Percentiles rank a stretch among this genome's conserved stretches.
phyloP scores from a whole-genome alignment of 1,140 invertebrate species.

The Drosophila dunni region DNA sequence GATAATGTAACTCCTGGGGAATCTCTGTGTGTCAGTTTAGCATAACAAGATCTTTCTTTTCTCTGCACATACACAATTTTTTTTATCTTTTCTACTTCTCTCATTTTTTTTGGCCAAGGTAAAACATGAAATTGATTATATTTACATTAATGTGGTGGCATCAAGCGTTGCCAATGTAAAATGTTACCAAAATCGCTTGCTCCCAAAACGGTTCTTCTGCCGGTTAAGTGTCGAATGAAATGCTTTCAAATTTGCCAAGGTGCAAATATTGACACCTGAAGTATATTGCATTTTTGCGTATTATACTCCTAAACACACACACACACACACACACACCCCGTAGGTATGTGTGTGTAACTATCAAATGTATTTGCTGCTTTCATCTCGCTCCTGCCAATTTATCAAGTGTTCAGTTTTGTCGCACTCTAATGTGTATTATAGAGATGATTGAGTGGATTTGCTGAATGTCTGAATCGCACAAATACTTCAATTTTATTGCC shows the following conservation, averaged over 20 bases:
- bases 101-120: slow-evolving; percentile 58
- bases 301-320: slow-evolving; percentile 19
- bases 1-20: slow-evolving; percentile 81
- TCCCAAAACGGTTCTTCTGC: slow-evolving; percentile 16
- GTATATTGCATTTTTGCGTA: slow-evolving; percentile 58
- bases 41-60: slow-evolving; percentile 82
- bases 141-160: slow-evolving; percentile 81
- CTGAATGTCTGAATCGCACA: slow-evolving; percentile 59
- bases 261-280: slow-evolving; percentile 75
- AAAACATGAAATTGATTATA: slow-evolving; percentile 83
- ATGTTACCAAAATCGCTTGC: slow-evolving; percentile 44
- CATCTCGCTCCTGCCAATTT: slow-evolving; percentile 26
- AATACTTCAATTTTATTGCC: slow-evolving; percentile 55
- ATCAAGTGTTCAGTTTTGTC: slow-evolving; percentile 29
- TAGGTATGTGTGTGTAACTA: neutral
- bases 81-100: slow-evolving; percentile 7
- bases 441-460: slow-evolving; percentile 81
- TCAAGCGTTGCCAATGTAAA: slow-evolving; percentile 79
- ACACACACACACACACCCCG: no score
- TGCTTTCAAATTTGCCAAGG: slow-evolving; percentile 71
- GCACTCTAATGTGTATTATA: slow-evolving; percentile 59
- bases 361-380: slow-evolving; percentile 2
- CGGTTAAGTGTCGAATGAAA: slow-evolving; percentile 58
- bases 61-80: slow-evolving; percentile 43
- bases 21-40: slow-evolving; percentile 83